These are phyloP conservation scores for Palythoa caribaeorum DNA, from an alignment of 92 coral and sea anemone species.

Conservation along the genomic window DNA sequence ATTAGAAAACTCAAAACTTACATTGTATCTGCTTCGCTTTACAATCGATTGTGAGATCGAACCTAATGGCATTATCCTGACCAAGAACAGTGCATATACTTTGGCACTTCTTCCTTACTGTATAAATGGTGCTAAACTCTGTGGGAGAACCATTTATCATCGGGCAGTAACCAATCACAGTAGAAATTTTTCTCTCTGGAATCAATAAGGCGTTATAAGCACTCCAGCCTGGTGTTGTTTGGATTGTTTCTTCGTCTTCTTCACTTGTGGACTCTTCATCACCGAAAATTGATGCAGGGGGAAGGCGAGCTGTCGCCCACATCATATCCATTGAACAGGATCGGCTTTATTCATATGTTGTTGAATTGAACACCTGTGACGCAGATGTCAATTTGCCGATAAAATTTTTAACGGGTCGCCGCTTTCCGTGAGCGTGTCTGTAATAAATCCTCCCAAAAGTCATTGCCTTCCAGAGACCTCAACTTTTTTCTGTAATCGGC, in stretches of 20 bases:
- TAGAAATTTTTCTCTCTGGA: constrained; percentile 40
- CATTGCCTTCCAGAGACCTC: not conserved
- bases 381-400: not conserved
- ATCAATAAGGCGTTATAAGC: constrained; percentile 65
- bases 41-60: no score
- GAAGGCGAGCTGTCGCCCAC: not conserved
- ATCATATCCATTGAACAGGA: not conserved
- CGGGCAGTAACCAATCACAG: constrained; percentile 75
- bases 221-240: constrained; percentile 70
- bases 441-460: constrained; percentile 5
- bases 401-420: not conserved
- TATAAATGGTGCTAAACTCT: constrained; percentile 70
- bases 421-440: constrained; percentile 1
- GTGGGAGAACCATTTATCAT: constrained; percentile 66
- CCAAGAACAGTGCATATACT: not conserved
- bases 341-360: not conserved
- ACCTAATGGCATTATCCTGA: no score
- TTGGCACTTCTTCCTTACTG: constrained; percentile 66
- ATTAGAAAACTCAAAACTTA: no score
- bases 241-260: not conserved
- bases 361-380: not conserved
- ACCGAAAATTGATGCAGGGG: not conserved
- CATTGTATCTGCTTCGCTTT: no score
- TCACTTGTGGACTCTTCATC: not conserved
- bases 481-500: not conserved